Percentiles rank a stretch among this genome's conserved stretches.
Conservation (phyloP, 1,140 invertebrate genomes). For the Hycleus cichorii region DNA sequence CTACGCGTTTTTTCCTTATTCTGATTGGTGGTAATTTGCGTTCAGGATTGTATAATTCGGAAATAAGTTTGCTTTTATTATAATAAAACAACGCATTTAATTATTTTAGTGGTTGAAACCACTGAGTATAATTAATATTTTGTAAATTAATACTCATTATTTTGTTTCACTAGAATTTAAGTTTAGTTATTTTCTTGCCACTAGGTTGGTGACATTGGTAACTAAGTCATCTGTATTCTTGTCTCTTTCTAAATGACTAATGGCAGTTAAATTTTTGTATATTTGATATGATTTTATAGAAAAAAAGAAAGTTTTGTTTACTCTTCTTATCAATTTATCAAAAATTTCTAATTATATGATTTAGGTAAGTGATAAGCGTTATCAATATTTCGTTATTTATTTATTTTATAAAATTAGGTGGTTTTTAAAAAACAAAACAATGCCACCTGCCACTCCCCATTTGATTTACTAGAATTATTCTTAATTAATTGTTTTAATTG, state of each 20-base stretch:
- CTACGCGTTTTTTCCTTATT: too few species aligned
- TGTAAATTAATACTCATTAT: too few species aligned
- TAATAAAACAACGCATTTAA: too few species aligned
- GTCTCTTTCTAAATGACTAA: conserved; percentile 12
- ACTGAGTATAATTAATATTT: too few species aligned
- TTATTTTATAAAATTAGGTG: not conserved
- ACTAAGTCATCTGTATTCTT: not conserved
- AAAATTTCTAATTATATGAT: conserved; percentile 5
- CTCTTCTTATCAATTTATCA: conserved; percentile 5
- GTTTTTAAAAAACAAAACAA: not conserved
- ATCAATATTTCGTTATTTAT: not conserved
- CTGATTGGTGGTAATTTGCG: too few species aligned
- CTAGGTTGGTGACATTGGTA: too few species aligned
- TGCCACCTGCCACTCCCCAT: conserved; percentile 10
- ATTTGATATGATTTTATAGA: not conserved
- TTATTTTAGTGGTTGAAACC: too few species aligned
- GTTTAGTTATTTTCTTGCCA: too few species aligned
- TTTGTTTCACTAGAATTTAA: too few species aligned
- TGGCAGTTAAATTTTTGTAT: not conserved
- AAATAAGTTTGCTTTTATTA: too few species aligned
- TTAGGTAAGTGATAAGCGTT: conserved; percentile 8
- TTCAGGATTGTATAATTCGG: too few species aligned
- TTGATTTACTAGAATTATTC: not conserved
- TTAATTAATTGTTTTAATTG: not conserved
- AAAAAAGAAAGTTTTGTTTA: conserved; percentile 1